Conservation (phyloP, 2,113 vertebrate species). For the Myotis lucifugus region DNA sequence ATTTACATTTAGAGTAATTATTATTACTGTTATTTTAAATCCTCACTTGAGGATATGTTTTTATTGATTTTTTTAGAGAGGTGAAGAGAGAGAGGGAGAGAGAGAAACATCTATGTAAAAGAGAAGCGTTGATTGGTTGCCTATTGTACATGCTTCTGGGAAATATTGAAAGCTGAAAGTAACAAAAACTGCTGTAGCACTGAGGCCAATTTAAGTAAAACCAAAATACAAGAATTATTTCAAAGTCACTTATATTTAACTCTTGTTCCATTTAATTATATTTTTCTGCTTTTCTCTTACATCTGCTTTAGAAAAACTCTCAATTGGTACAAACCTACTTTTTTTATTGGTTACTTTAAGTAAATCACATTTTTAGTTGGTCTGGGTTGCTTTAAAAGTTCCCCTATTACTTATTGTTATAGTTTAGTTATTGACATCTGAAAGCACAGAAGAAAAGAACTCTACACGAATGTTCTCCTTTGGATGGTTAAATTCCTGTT, state of each 20-base stretch:
- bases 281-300: background rate
- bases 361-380: background rate
- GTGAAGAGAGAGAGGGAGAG: background rate
- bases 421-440: slow-evolving; percentile 24
- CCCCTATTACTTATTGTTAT: background rate
- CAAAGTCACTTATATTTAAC: background rate
- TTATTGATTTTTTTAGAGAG: background rate
- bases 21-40: background rate
- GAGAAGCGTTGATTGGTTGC: background rate
- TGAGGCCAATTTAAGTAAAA: background rate
- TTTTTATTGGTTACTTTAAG: background rate
- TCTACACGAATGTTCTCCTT: background rate
- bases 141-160: background rate
- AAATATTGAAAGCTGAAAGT: background rate
- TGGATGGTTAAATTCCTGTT: background rate
- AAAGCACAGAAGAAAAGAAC: background rate
- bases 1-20: background rate
- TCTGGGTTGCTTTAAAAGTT: background rate
- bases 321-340: background rate
- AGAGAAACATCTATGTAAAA: background rate
- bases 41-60: background rate
- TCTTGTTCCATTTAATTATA: background rate
- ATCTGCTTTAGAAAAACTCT: background rate
- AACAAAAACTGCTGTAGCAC: background rate
- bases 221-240: background rate